Conservation (phyloP, 2,888 invertebrate genomes). For the Agriopis marginaria region DNA sequence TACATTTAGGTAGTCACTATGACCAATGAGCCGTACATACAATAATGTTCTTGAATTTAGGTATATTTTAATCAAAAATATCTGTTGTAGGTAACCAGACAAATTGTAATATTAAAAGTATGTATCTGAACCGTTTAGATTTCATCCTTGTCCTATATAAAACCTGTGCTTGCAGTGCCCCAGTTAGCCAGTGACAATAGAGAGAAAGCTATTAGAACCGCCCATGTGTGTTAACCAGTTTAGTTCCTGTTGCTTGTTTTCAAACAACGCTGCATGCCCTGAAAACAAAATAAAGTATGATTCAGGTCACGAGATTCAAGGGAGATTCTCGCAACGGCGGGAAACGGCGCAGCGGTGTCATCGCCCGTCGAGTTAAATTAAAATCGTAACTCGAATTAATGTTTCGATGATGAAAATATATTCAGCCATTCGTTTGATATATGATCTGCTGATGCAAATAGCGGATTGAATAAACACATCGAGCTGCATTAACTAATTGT, state of each 20-base stretch:
- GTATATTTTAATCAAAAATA: no score
- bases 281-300: slow-evolving; percentile 65
- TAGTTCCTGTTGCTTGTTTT: slow-evolving; percentile 72
- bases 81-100: no score
- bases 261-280: slow-evolving; percentile 58
- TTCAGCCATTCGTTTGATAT: slow-evolving; percentile 17
- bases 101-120: no score
- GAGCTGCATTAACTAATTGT: slow-evolving; percentile 15
- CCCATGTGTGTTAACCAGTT: slow-evolving; percentile 79
- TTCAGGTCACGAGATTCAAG: slow-evolving; percentile 48
- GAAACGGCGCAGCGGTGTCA: slow-evolving; percentile 21
- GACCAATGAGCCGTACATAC: no score
- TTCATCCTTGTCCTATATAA: slow-evolving; percentile 43
- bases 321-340: slow-evolving; percentile 20
- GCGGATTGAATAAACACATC: slow-evolving; percentile 6
- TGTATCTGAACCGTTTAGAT: no score
- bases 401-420: slow-evolving; percentile 22
- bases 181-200: slow-evolving; percentile 71
- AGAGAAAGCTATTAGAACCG: slow-evolving; percentile 75
- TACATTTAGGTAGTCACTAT: no score
- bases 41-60: no score
- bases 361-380: slow-evolving; percentile 23
- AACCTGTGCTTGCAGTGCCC: slow-evolving; percentile 53
- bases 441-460: slow-evolving; percentile 12
- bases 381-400: slow-evolving; percentile 24